Percentiles rank a stretch among this genome's conserved stretches.
phyloP scores from a whole-genome alignment of 2,888 invertebrate genomes.

The Hetaerina titia region DNA sequence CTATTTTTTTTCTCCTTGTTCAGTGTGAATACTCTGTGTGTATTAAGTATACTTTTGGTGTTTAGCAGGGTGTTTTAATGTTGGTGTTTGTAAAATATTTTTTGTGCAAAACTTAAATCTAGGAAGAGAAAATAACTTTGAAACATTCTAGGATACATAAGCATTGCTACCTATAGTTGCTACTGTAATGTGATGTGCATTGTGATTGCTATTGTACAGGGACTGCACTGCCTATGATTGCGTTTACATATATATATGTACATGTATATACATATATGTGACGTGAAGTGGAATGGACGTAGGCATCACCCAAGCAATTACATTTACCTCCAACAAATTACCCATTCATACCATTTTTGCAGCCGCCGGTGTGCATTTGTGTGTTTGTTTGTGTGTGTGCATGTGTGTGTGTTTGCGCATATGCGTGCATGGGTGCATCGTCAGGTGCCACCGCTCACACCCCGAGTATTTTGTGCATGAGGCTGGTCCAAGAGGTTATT shows the following conservation, averaged over 20 bases:
- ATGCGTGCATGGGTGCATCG: background rate
- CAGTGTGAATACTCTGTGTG: constrained; percentile 62
- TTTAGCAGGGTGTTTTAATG: constrained; percentile 58
- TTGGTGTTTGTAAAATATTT: constrained; percentile 57
- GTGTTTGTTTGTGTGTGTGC: background rate
- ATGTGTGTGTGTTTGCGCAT: background rate
- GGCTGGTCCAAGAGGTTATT: constrained; percentile 52
- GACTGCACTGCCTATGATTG: constrained; percentile 55
- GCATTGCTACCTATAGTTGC: constrained; percentile 55
- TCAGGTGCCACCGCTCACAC: background rate
- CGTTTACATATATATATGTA: background rate
- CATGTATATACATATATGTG: background rate
- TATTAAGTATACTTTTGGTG: constrained; percentile 55
- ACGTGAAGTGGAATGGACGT: background rate
- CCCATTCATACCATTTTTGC: constrained; percentile 32
- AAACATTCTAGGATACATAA: constrained; percentile 30
- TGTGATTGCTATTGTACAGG: constrained; percentile 54
- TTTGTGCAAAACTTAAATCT: constrained; percentile 23
- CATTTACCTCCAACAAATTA: constrained; percentile 49
- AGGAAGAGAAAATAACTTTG: constrained; percentile 25
- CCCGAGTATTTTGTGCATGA: background rate
- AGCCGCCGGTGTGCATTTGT: background rate
- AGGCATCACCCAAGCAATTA: constrained; percentile 19
- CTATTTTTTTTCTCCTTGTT: constrained; percentile 19
- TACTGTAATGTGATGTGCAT: constrained; percentile 60